Conservation (phyloP, 2,888 invertebrate genomes). For the Spilarctia lutea region DNA sequence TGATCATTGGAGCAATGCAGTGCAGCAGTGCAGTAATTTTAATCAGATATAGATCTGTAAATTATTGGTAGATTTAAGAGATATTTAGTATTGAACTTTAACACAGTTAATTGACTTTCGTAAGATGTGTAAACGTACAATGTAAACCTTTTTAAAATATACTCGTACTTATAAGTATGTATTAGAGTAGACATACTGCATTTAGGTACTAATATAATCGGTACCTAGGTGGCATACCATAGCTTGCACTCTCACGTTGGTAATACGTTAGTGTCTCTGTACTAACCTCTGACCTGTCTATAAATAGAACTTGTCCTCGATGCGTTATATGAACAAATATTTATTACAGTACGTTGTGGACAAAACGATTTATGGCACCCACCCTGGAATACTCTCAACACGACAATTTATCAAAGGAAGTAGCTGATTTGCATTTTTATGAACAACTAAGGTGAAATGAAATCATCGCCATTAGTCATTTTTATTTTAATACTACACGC, state of each 20-base stretch:
- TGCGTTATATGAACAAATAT: constrained; percentile 55
- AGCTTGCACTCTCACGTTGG: constrained; percentile 44
- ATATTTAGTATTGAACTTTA: constrained; percentile 17
- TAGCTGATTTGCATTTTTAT: constrained; percentile 84
- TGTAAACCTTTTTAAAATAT: background rate
- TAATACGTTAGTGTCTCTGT: constrained; percentile 11
- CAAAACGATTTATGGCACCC: constrained; percentile 70
- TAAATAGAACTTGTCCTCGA: constrained; percentile 62
- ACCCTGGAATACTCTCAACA: constrained; percentile 77
- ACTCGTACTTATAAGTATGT: constrained; percentile 25
- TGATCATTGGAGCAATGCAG: background rate
- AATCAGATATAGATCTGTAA: background rate
- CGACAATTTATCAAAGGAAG: constrained; percentile 81
- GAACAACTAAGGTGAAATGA: constrained; percentile 78
- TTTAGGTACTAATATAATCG: constrained; percentile 13
- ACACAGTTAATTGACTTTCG: constrained; percentile 16
- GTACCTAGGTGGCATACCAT: constrained; percentile 39
- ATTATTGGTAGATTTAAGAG: constrained; percentile 8
- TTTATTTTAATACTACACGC: constrained; percentile 38
- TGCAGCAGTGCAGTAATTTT: background rate
- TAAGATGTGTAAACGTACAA: background rate
- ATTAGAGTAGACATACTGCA: constrained; percentile 46
- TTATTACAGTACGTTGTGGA: constrained; percentile 59
- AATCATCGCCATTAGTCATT: constrained; percentile 62
- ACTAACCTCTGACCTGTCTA: constrained; percentile 45